Conservation (phyloP, 1,140 invertebrate species). For the Saccostrea cuccullata region DNA sequence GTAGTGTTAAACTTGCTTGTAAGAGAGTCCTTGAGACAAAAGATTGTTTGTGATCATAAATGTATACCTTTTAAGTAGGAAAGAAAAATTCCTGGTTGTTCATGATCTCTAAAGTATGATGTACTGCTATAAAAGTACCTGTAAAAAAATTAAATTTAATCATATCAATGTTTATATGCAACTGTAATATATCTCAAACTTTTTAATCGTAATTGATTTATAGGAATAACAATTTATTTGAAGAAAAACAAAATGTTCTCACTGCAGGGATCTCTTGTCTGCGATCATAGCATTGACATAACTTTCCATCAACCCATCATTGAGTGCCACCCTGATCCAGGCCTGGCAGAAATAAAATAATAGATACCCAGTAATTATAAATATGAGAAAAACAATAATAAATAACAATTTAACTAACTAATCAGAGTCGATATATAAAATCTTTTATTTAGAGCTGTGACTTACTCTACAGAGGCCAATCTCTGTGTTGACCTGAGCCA, state of each 20-base stretch:
- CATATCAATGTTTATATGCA: neutral
- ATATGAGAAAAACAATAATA: no score
- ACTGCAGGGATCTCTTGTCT: conserved; percentile 83
- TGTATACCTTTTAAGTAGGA: conserved; percentile 70
- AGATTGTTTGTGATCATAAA: neutral
- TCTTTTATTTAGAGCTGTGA: neutral
- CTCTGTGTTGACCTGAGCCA: conserved; percentile 91
- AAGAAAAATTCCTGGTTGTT: conserved; percentile 73
- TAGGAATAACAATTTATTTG: neutral
- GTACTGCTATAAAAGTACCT: conserved; percentile 68
- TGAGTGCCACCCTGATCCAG: conserved; percentile 92
- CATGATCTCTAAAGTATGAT: conserved; percentile 70
- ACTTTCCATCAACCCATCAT: conserved; percentile 86
- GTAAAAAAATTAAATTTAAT: conserved; percentile 16
- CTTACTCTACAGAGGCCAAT: conserved; percentile 88
- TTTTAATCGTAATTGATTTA: neutral
- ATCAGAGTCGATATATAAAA: no score
- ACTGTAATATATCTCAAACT: neutral
- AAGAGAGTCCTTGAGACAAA: no score
- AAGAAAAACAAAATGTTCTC: conserved; percentile 40
- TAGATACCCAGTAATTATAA: no score
- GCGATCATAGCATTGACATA: conserved; percentile 89
- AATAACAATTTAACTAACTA: no score
- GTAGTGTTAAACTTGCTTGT: no score
- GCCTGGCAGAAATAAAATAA: conserved; percentile 74